Conservation (phyloP, 2,888 invertebrate species). For the Lasioglossum leucozonium region DNA sequence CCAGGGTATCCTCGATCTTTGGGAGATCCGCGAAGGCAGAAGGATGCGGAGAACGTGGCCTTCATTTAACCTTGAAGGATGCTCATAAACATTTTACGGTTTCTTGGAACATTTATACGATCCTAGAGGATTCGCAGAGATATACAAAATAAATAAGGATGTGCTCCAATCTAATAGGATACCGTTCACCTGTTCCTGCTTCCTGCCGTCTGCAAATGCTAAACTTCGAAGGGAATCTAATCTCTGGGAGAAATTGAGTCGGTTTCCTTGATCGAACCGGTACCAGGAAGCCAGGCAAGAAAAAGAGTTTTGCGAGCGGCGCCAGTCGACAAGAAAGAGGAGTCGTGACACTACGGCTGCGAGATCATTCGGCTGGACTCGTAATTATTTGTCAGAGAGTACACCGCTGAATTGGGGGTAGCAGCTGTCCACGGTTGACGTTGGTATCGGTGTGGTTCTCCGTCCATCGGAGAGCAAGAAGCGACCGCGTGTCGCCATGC, state of each 20-base stretch:
- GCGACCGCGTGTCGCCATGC: background rate
- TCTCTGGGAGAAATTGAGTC: background rate
- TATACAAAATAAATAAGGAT: no score
- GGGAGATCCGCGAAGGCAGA: no score
- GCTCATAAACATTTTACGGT: no score
- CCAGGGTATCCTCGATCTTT: no score
- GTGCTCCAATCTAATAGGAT: no score
- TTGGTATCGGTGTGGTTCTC: background rate
- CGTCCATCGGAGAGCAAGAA: background rate
- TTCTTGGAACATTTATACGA: no score
- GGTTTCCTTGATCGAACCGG: background rate
- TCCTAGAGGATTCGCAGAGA: no score
- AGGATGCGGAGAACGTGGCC: no score
- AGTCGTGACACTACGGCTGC: background rate
- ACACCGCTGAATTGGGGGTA: background rate
- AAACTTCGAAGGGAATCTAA: background rate
- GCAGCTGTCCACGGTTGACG: background rate
- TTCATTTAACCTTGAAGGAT: no score
- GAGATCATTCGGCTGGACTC: background rate
- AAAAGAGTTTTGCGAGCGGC: background rate
- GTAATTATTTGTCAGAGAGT: slow-evolving; percentile 2
- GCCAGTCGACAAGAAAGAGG: background rate
- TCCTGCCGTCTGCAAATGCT: no score
- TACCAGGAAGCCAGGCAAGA: background rate
- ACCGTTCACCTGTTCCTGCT: no score